Conservation (phyloP, 2,888 invertebrate species). For the Ariolimax columbianus region DNA sequence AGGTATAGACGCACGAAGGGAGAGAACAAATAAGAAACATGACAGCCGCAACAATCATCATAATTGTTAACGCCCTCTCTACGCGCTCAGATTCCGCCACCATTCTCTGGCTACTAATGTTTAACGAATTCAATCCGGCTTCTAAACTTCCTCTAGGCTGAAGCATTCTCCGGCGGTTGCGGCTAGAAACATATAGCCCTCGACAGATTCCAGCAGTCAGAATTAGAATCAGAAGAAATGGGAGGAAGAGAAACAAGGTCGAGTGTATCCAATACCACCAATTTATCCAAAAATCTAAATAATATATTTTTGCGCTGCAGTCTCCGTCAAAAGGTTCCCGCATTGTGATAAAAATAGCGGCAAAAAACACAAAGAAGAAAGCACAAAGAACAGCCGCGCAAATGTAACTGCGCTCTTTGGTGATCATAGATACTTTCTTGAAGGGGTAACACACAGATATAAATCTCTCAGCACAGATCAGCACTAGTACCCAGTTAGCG, state of each 20-base stretch:
- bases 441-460: constrained; percentile 54
- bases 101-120: constrained; percentile 28
- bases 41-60: constrained; percentile 54
- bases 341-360: background rate
- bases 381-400: background rate
- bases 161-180: constrained; percentile 34
- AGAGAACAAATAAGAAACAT: constrained; percentile 54
- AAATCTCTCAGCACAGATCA: constrained; percentile 55
- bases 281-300: background rate
- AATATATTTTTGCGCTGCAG: background rate
- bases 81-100: constrained; percentile 14
- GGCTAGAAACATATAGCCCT: constrained; percentile 47
- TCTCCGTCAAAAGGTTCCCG: no score
- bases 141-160: background rate
- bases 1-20: constrained; percentile 43
- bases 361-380: background rate
- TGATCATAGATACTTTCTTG: constrained; percentile 26
- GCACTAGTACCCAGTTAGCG: constrained; percentile 55
- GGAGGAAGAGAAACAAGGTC: constrained; percentile 51
- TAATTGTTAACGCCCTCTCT: constrained; percentile 53
- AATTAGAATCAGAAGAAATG: constrained; percentile 49
- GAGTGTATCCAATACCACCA: constrained; percentile 53
- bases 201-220: constrained; percentile 52
- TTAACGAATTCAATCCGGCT: constrained; percentile 32
- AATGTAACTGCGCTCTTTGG: constrained; percentile 35